phyloP scores from a whole-genome alignment of 2,797 vertebrate genomes.

The Helicolenus hilgendorfi region DNA sequence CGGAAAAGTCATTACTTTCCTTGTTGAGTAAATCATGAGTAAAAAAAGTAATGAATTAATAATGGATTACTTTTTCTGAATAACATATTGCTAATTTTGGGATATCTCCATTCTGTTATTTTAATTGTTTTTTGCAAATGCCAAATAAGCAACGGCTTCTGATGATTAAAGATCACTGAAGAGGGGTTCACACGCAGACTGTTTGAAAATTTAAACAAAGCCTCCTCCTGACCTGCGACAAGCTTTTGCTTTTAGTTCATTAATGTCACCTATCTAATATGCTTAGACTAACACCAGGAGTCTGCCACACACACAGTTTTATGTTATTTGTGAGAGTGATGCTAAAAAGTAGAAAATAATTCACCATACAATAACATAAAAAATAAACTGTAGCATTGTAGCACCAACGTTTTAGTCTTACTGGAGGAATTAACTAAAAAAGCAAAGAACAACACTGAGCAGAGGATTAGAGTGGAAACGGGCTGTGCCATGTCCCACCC shows the following conservation, averaged over 20 bases:
- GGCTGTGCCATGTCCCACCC: constrained; percentile 71
- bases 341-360: not conserved
- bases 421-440: constrained; percentile 49
- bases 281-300: constrained; percentile 27
- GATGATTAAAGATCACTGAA: constrained; percentile 6
- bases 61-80: not conserved
- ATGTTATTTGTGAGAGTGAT: not conserved
- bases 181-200: constrained; percentile 29
- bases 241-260: constrained; percentile 35
- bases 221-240: constrained; percentile 39
- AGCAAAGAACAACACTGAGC: constrained; percentile 42
- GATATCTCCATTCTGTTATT: not conserved
- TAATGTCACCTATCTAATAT: constrained; percentile 45
- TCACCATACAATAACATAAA: not conserved
- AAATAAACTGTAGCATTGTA: not conserved
- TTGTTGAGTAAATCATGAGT: not conserved
- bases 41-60: not conserved
- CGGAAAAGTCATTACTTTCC: not conserved
- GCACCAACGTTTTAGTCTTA: constrained; percentile 25
- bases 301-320: constrained; percentile 2
- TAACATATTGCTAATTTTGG: not conserved
- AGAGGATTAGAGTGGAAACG: constrained; percentile 52
- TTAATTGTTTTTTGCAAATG: not conserved
- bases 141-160: constrained; percentile 15
- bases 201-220: constrained; percentile 30